Evolutionary conservation across 1,140 invertebrate species (phyloP).

Genomic region (Hyphantria cunea): DNA sequence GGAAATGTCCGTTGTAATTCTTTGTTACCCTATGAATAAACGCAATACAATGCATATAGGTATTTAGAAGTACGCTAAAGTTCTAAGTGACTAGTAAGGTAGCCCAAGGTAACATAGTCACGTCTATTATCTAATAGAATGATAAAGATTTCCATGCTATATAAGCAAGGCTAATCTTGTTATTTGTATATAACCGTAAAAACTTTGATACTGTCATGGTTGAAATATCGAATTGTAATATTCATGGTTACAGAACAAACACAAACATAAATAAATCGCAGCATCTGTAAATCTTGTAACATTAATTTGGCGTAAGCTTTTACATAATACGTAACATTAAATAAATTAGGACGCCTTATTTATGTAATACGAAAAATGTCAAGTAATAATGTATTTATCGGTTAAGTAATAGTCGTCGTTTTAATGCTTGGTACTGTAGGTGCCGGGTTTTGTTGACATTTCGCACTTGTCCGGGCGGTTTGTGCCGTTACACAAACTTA

Average conservation of each 20-base stretch:
- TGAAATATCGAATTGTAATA: conserved; percentile 7
- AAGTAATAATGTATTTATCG: conserved; percentile 11
- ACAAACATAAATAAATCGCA: background rate
- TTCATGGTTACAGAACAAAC: conserved; percentile 19
- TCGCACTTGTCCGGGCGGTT: conserved; percentile 20
- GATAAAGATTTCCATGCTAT: conserved; percentile 63
- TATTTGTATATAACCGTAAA: conserved; percentile 19
- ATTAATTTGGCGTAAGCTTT: conserved; percentile 6
- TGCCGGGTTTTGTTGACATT: too few species aligned
- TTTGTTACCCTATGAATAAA: conserved; percentile 32
- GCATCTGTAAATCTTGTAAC: too few species aligned
- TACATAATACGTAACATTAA: conserved; percentile 25
- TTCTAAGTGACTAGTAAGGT: conserved; percentile 38
- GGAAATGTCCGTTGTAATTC: conserved; percentile 23
- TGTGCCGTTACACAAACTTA: conserved; percentile 50
- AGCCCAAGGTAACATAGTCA: conserved; percentile 60
- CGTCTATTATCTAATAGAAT: conserved; percentile 55
- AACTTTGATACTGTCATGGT: conserved; percentile 19
- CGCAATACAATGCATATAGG: background rate
- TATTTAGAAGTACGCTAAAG: conserved; percentile 25
- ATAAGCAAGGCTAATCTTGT: conserved; percentile 52
- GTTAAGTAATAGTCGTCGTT: conserved; percentile 9
- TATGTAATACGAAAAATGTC: conserved; percentile 18
- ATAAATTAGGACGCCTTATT: conserved; percentile 10
- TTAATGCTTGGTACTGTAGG: conserved; percentile 2